phyloP scores from a whole-genome alignment of 2,113 vertebrate species.

The Geococcyx californianus region DNA sequence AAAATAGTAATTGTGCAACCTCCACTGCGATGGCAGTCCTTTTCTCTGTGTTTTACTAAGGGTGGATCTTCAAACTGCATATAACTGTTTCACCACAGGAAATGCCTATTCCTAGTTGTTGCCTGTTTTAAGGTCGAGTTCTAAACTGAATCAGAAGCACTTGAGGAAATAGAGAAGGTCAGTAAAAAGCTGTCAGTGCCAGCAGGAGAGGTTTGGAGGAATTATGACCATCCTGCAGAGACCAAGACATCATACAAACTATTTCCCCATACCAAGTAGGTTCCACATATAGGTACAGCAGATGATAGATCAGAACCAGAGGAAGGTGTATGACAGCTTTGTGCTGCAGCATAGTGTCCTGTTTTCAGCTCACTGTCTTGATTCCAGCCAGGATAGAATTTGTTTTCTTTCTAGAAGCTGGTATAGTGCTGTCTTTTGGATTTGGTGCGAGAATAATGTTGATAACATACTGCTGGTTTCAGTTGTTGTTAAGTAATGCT shows the following conservation, averaged over 20 bases:
- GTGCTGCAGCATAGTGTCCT: background rate
- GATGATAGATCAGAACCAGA: background rate
- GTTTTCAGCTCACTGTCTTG: too few relatives aligned
- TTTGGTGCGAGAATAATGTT: too few relatives aligned
- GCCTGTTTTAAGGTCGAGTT: background rate
- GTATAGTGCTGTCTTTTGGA: too few relatives aligned
- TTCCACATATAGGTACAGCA: background rate
- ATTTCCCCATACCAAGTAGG: background rate
- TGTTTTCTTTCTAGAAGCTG: too few relatives aligned
- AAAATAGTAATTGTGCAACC: background rate
- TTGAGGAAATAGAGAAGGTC: background rate
- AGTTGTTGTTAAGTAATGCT: too few relatives aligned
- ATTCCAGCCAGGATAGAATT: too few relatives aligned
- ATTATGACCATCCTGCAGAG: background rate
- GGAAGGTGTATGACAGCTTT: background rate
- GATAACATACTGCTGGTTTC: too few relatives aligned
- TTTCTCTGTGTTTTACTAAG: background rate
- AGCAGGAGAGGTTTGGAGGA: background rate
- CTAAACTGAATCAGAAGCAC: background rate
- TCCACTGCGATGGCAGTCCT: background rate
- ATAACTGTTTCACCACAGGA: background rate
- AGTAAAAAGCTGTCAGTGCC: background rate
- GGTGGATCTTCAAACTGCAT: background rate
- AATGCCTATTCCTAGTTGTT: background rate
- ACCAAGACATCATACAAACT: accelerated